Base-by-base conservation (phyloP, 1,140 invertebrate genomes). In the Homarus americanus region DNA sequence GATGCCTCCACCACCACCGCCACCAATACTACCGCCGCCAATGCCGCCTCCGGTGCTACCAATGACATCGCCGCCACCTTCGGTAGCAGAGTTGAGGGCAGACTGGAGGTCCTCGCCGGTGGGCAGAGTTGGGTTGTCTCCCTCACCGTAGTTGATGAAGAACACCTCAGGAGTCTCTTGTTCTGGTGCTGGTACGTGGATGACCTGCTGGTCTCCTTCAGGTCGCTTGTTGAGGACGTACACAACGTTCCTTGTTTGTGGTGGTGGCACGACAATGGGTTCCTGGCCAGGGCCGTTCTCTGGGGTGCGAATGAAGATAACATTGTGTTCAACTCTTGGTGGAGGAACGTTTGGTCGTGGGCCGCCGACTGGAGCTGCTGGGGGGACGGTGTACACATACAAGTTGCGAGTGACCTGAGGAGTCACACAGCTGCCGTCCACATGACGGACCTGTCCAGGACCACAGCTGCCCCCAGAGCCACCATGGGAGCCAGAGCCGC, bases 41-140 rank as follows among this genome's bases (percentile, higher is more conserved):
- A 53, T 38, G 44, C 72, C 84, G 34, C 72, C 66, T 24, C 66
- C 83, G 28, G 36, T 32, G 24, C 49, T 28, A 20, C 84, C 73
- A 20, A 86, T 63, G 38, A 86, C 40, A 12, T 80, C 78, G 28
- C 49, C 79, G 12, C 49, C 58, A 36, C 79, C 79, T 15, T 49
- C 36, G 2, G n/a, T n/a, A 0, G 49, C 79, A 34, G 36, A 24
- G 78, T n/a, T 80, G 78, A 80, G 78, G 44, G 78, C 78, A 53
- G 82, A 85, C 66, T 75, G 82, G 7, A 85, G 82, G 82, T 85
- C 82, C 2, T 28, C 82, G 20, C 82, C 82, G 40, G 58, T 85
- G 69, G 82, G 82, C 82, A 85, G 82, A 12, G 36, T 41, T 0
- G 82, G 82, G 82, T 85, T 85, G 17, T 85, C 82, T 28, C 82